Conservation (phyloP, 2,797 vertebrate species). For the Spatula versicolor region DNA sequence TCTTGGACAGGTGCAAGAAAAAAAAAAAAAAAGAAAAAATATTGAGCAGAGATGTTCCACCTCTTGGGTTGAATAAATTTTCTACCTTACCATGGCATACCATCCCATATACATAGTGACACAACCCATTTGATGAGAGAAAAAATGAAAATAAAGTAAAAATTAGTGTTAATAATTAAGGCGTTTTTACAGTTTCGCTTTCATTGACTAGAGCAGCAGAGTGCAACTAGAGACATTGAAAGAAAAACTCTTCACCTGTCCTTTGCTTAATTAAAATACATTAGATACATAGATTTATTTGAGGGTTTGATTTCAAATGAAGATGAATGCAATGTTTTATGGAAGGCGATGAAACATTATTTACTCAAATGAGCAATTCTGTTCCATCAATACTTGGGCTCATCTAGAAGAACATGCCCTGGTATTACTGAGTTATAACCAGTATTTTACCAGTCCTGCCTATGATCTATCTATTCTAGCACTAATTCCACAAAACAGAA, state of each 20-base stretch:
- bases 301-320: constrained; percentile 67
- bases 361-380: constrained; percentile 59
- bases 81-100: not conserved
- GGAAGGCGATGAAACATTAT: constrained; percentile 37
- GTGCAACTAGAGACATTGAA: constrained; percentile 54
- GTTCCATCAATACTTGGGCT: constrained; percentile 41
- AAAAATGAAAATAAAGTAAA: constrained; percentile 46
- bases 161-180: constrained; percentile 61
- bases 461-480: not conserved
- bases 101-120: not conserved
- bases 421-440: not conserved
- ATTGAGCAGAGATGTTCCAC: not conserved
- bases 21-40: not conserved
- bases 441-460: not conserved
- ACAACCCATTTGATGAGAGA: not conserved
- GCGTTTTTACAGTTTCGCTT: constrained; percentile 39
- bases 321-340: constrained; percentile 70
- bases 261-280: constrained; percentile 69
- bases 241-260: constrained; percentile 60
- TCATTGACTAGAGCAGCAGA: constrained; percentile 61
- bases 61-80: not conserved
- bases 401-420: not conserved
- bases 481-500: not conserved
- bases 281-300: constrained; percentile 63
- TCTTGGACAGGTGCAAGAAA: not conserved